These are phyloP conservation scores for Cerceris rybyensis DNA, from an alignment of 2,888 invertebrate species.

Conservation along the genomic window DNA sequence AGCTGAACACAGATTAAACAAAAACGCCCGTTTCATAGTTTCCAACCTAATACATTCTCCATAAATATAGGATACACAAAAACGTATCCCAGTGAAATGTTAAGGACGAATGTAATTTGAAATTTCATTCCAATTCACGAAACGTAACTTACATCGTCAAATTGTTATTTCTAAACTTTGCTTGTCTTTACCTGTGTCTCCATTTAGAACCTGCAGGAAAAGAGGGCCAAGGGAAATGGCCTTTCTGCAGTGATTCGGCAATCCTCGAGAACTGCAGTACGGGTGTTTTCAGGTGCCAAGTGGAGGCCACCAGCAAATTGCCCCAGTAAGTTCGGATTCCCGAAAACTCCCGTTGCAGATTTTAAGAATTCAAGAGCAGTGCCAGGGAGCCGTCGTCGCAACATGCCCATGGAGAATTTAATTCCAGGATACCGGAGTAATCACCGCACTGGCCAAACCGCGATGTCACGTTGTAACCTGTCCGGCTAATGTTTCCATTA, in stretches of 20 bases:
- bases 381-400: constrained; percentile 50
- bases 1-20: too few species aligned
- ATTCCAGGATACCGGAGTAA: constrained; percentile 7
- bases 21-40: too few species aligned
- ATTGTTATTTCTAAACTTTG: not conserved
- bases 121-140: not conserved
- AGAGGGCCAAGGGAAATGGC: constrained; percentile 33
- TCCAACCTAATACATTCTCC: too few species aligned
- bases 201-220: constrained; percentile 21
- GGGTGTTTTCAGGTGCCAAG: constrained; percentile 68
- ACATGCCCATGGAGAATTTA: constrained; percentile 34
- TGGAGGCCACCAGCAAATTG: constrained; percentile 62
- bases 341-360: constrained; percentile 48
- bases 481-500: not conserved
- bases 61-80: not conserved
- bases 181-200: constrained; percentile 7
- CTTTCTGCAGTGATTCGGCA: constrained; percentile 74
- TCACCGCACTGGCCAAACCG: constrained; percentile 6
- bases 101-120: not conserved
- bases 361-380: constrained; percentile 66
- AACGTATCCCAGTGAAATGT: not conserved
- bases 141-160: not conserved
- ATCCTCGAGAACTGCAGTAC: constrained; percentile 70
- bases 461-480: not conserved
- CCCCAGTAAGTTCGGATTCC: constrained; percentile 60